A percentile compares a stretch with the other conserved stretches of the same genome.
Evolutionary conservation across 2,797 vertebrate species (phyloP).

Genomic region (Melopsittacus undulatus): DNA sequence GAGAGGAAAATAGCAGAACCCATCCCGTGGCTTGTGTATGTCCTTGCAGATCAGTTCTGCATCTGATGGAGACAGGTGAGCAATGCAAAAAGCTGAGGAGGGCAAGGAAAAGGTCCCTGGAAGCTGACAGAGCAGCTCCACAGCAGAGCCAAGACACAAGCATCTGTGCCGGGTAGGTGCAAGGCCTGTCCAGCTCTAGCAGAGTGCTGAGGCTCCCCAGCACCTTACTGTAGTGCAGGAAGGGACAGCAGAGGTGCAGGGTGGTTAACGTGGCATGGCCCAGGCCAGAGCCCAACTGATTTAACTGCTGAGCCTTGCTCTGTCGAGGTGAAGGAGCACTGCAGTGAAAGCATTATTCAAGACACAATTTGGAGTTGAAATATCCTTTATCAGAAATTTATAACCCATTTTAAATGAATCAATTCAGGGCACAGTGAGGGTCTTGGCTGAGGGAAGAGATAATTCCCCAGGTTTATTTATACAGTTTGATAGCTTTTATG

Average conservation of each 20-base stretch:
- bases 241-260: not conserved
- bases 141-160: not conserved
- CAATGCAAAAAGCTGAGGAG: not conserved
- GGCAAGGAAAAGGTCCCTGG: not conserved
- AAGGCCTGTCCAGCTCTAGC: not conserved
- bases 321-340: not conserved
- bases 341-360: not conserved
- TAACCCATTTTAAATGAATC: conserved; percentile 40
- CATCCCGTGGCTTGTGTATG: not conserved
- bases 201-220: not conserved
- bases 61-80: not conserved
- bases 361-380: not conserved
- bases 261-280: no score
- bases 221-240: not conserved
- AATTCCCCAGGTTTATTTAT: conserved; percentile 49
- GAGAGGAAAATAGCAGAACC: not conserved
- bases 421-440: not conserved
- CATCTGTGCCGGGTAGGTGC: not conserved
- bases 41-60: not conserved
- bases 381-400: conserved; percentile 50
- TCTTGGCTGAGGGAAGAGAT: conserved; percentile 24
- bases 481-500: conserved; percentile 46
- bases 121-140: not conserved
- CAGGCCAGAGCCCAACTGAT: not conserved
- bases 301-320: not conserved